A percentile compares a stretch with the other conserved stretches of the same genome.
phyloP scores from a whole-genome alignment of 2,888 invertebrate species.

The Callimorpha dominula region DNA sequence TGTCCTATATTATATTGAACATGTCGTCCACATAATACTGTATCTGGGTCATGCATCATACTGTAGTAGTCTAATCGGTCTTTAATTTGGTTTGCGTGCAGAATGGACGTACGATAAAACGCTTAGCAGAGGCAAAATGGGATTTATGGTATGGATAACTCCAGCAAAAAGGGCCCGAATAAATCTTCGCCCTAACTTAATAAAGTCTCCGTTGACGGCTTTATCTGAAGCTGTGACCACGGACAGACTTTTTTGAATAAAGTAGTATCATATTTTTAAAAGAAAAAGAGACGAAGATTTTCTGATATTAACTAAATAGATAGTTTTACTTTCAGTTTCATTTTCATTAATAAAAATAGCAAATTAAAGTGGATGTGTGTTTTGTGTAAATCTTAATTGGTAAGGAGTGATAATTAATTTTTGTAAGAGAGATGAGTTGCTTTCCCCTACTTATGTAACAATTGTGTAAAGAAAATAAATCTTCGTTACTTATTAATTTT shows the following conservation, averaged over 20 bases:
- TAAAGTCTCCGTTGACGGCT: slow-evolving; percentile 79
- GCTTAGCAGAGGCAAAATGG: slow-evolving; percentile 76
- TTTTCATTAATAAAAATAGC: neutral
- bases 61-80: slow-evolving; percentile 68
- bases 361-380: neutral
- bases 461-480: neutral
- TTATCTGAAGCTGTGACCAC: slow-evolving; percentile 73
- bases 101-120: slow-evolving; percentile 75
- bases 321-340: slow-evolving; percentile 25
- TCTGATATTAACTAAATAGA: slow-evolving; percentile 36
- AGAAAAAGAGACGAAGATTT: slow-evolving; percentile 21
- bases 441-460: neutral
- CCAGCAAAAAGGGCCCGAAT: slow-evolving; percentile 77
- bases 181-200: slow-evolving; percentile 81
- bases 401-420: too few relatives aligned
- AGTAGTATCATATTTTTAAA: slow-evolving; percentile 58
- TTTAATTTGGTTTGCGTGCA: slow-evolving; percentile 82
- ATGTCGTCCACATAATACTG: slow-evolving; percentile 45
- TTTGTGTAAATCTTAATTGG: too few relatives aligned
- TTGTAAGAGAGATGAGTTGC: neutral
- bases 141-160: slow-evolving; percentile 81
- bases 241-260: slow-evolving; percentile 68
- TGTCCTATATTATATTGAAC: slow-evolving; percentile 38
- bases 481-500: neutral
- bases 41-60: slow-evolving; percentile 67